A percentile compares a stretch with the other conserved stretches of the same genome.
Conservation (phyloP, 1,140 invertebrate genomes). For the Aphelenchoides besseyi region DNA sequence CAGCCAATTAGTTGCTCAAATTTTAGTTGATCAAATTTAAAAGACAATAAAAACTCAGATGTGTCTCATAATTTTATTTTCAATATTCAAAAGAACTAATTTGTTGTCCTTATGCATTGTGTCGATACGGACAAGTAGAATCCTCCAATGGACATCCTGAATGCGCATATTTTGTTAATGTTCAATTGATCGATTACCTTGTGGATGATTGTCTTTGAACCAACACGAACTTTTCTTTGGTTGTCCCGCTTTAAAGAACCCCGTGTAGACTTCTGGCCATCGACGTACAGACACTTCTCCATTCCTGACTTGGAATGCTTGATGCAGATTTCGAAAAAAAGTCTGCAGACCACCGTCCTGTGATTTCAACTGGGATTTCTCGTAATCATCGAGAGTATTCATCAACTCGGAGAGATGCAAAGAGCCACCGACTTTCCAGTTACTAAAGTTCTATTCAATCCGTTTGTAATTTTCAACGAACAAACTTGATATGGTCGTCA, state of each 20-base stretch:
- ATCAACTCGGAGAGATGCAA: conserved; percentile 21
- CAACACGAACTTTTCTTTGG: neutral
- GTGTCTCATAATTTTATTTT: too few relatives aligned
- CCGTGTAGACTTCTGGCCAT: conserved; percentile 5
- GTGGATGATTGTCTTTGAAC: neutral
- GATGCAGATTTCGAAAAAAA: conserved; percentile 34
- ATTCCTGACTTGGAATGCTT: conserved; percentile 24
- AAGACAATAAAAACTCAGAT: too few relatives aligned
- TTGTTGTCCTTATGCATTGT: conserved; percentile 9
- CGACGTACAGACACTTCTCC: conserved; percentile 16
- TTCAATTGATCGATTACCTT: too few relatives aligned
- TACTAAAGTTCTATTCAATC: neutral
- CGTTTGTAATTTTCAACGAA: neutral
- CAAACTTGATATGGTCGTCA: conserved; percentile 21
- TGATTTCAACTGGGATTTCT: conserved; percentile 25
- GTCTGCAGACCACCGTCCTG: conserved; percentile 37
- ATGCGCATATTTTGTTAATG: too few relatives aligned
- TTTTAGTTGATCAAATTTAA: too few relatives aligned
- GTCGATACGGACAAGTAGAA: neutral
- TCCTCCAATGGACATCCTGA: conserved; percentile 10
- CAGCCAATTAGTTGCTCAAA: too few relatives aligned
- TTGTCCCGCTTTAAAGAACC: neutral
- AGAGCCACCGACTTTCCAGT: conserved; percentile 17
- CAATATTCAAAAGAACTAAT: too few relatives aligned
- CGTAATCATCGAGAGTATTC: conserved; percentile 17